Percentiles rank a stretch among this genome's conserved stretches.
Conservation (phyloP, 2,113 vertebrate genomes). For the Coptodon rendalli region DNA sequence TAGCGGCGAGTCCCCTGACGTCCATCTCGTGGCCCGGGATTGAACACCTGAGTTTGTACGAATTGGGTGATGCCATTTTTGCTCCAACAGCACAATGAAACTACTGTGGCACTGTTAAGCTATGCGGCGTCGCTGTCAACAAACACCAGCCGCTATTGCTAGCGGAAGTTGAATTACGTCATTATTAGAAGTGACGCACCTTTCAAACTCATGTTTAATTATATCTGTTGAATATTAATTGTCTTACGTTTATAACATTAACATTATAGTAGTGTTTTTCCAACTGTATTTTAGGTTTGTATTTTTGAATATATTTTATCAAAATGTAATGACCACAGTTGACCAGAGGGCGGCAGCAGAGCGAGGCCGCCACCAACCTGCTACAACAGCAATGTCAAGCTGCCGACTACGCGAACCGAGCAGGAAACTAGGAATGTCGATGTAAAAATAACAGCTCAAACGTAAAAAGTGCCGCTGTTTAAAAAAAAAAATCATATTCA, state of each 20-base stretch:
- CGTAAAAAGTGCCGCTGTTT: not conserved
- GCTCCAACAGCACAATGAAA: not conserved
- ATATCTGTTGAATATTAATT: not conserved
- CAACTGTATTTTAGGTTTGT: not conserved
- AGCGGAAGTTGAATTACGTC: slow-evolving; percentile 44
- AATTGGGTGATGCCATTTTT: slow-evolving; percentile 68
- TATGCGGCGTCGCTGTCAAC: slow-evolving; percentile 49
- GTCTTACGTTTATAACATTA: not conserved
- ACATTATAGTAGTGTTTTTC: not conserved
- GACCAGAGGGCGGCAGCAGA: not conserved
- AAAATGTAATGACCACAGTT: not conserved
- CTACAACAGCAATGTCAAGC: not conserved
- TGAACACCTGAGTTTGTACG: slow-evolving; percentile 86
- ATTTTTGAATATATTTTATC: not conserved
- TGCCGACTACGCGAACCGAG: not conserved
- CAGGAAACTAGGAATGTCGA: not conserved
- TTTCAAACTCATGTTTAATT: not conserved
- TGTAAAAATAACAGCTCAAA: not conserved
- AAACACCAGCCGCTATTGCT: slow-evolving; percentile 42
- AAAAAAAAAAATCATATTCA: not conserved
- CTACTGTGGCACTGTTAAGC: not conserved
- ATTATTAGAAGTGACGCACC: not conserved
- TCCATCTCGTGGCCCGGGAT: slow-evolving; percentile 88
- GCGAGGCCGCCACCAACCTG: not conserved
- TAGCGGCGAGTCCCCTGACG: slow-evolving; percentile 79